Evolutionary conservation across 2,113 vertebrate species (phyloP).

Genomic region (rat (Rattus norvegicus)): GRCr8 NC_086039.1:68648501-68649000

Average conservation of each 20-base stretch:
- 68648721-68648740: not conserved
- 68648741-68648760: not conserved
- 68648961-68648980: slow-evolving; percentile 30
- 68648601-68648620: not conserved
- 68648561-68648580: not conserved
- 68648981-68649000: slow-evolving; percentile 38
- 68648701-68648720: not conserved
- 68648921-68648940: not conserved
- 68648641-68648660: slow-evolving; percentile 32
- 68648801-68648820: not conserved
- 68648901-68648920: not conserved
- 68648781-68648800: slow-evolving; percentile 46
- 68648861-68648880: not conserved
- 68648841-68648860: not conserved
- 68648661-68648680: not conserved
- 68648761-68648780: not conserved
- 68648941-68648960: slow-evolving; percentile 27
- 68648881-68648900: not conserved
- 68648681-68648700: not conserved
- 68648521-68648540: not conserved
- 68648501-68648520: not conserved
- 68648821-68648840: not conserved
- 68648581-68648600: slow-evolving; percentile 35
- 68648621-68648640: not conserved
- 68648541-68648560: not conserved